phyloP scores from a whole-genome alignment of 1,140 invertebrate genomes.

The Pomacea maculata region DNA sequence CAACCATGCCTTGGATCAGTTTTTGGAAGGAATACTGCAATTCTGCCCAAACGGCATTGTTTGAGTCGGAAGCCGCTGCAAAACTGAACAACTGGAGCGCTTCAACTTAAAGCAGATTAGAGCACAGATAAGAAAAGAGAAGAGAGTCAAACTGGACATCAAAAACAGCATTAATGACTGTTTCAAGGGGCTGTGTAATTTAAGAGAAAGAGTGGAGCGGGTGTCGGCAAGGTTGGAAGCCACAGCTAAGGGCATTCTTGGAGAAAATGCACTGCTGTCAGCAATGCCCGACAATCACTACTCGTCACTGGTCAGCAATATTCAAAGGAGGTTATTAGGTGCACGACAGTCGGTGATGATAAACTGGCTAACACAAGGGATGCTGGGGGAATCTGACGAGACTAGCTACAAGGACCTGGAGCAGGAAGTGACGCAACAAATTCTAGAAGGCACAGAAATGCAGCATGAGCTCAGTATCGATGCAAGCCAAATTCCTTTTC shows the following conservation, averaged over 20 bases:
- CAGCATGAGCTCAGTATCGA: neutral
- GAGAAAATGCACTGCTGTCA: neutral
- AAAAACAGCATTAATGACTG: constrained; percentile 30
- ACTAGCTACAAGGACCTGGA: neutral
- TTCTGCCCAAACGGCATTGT: constrained; percentile 66
- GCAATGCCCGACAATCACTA: constrained; percentile 10
- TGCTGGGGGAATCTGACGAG: neutral
- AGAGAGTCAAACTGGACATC: constrained; percentile 70
- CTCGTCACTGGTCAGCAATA: neutral
- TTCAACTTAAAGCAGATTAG: constrained; percentile 36
- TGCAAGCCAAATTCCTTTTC: neutral
- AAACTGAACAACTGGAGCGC: constrained; percentile 58
- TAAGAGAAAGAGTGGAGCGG: neutral
- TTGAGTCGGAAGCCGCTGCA: constrained; percentile 78
- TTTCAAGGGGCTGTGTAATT: neutral
- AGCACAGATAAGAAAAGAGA: constrained; percentile 21
- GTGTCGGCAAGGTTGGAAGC: neutral
- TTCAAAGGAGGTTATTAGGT: neutral
- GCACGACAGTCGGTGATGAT: neutral
- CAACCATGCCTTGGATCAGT: constrained; percentile 90
- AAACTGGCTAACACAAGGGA: neutral
- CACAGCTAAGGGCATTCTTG: neutral
- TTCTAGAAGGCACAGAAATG: constrained; percentile 5
- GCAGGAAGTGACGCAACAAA: constrained; percentile 1
- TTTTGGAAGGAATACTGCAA: constrained; percentile 74